Base-by-base conservation (phyloP, 2,113 vertebrate genomes). In the Trematomus loennbergii region DNA sequence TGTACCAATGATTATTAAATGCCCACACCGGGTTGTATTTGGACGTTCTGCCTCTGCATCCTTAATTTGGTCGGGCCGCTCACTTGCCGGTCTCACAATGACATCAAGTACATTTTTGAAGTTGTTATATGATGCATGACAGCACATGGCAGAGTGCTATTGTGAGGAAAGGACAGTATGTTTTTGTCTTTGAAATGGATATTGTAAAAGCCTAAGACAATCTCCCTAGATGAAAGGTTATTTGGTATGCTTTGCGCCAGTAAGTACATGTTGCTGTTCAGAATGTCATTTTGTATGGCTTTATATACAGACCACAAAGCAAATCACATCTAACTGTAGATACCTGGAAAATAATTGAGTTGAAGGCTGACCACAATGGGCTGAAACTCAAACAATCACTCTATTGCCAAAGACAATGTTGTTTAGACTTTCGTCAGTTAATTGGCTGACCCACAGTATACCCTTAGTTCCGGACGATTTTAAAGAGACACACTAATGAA, bases 271-370 rank as follows among this genome's bases (percentile, higher is more conserved):
- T 78, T 82, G 75, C 84, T 84, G 81, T 84, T 78, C 33, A 0
- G 18, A 68, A 74, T 87, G 45, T 54, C 72, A 90, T 78, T 25
- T 89, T 89, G 78, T 71, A 79, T 78, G 69, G 66, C 61, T 83
- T 75, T 75, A 70, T 36, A 78, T 66, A 63, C 9, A 69, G 48
- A 62, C 59, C 48, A 70, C 18, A 59, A 68, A 49, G 40, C 57
- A 48, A 61, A 43, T 49, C 9, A 48, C 12, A 54, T 33, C 16
- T 33, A 17, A 60, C 57, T 29, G 29, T 9, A 13, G 54, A 43
- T 29, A 62, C 13, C 57, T 85, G 3, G 87, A 67, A 78, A 63
- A 74, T 67, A 1, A 83, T 81, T 61, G 64, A 82, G 79, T 0
- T 15, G 54, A 75, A 73, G 64, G 3, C 33, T 43, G 75, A 60